A percentile compares a stretch with the other conserved stretches of the same genome.
Evolutionary conservation across 2,888 invertebrate species (phyloP).

Genomic region (Mimachlamys varia): DNA sequence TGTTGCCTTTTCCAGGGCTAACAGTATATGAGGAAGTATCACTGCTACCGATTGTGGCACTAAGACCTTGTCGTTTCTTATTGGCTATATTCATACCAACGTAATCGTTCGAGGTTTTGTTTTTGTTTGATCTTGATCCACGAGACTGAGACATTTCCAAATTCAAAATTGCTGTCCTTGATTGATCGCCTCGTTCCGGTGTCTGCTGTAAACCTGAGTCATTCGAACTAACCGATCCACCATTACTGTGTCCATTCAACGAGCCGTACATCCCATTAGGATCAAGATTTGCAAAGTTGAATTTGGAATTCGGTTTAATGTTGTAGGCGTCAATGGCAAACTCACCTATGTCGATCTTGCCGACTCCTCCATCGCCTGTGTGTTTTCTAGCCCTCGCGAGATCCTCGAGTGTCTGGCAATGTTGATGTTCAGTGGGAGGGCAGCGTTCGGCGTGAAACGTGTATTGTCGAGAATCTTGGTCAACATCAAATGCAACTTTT

Average conservation of each 20-base stretch:
- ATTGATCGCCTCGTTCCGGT: constrained; percentile 33
- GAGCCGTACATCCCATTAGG: not conserved
- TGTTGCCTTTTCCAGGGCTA: not conserved
- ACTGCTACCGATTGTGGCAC: not conserved
- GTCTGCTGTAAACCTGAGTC: constrained; percentile 35
- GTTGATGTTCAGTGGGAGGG: not conserved
- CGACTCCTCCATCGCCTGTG: constrained; percentile 43
- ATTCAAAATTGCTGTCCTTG: constrained; percentile 25
- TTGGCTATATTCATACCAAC: not conserved
- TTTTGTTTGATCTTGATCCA: not conserved
- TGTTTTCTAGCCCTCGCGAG: constrained; percentile 42
- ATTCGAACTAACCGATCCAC: not conserved
- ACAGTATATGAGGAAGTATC: constrained; percentile 31
- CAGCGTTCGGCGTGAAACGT: not conserved
- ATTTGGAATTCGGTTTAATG: constrained; percentile 47
- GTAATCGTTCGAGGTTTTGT: not conserved
- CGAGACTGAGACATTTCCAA: constrained; percentile 36
- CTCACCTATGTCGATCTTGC: constrained; percentile 45
- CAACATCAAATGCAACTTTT: not conserved
- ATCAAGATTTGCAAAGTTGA: constrained; percentile 47
- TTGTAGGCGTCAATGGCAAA: constrained; percentile 50
- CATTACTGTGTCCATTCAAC: not conserved
- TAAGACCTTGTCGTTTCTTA: not conserved
- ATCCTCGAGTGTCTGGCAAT: constrained; percentile 32
- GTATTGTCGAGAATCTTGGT: not conserved